Conservation (phyloP, 1,140 invertebrate species). For the Drosophila insularis region DNA sequence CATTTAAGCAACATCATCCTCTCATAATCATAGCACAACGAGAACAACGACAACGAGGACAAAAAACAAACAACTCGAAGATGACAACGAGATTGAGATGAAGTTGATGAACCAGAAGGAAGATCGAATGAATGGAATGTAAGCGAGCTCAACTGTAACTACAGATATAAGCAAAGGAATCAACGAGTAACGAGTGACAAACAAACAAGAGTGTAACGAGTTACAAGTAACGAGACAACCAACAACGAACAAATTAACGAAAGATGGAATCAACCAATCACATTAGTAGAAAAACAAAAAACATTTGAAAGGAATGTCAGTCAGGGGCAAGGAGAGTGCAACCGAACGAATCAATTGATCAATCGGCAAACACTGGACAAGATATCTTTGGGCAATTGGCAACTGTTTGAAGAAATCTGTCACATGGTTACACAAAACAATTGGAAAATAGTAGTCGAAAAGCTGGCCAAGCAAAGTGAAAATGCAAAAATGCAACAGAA, state of each 20-base stretch:
- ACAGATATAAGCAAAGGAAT: constrained; percentile 27
- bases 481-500: not conserved
- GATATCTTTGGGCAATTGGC: constrained; percentile 3
- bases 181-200: constrained; percentile 1
- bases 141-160: constrained; percentile 49
- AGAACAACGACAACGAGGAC: constrained; percentile 1
- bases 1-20: constrained; percentile 2
- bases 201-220: not conserved
- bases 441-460: constrained; percentile 11
- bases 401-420: constrained; percentile 6
- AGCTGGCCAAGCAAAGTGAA: constrained; percentile 9
- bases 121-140: constrained; percentile 22
- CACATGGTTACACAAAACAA: constrained; percentile 14
- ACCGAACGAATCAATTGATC: not conserved
- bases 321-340: constrained; percentile 13
- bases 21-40: constrained; percentile 5
- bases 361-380: not conserved
- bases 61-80: constrained; percentile 21
- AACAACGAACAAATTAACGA: constrained; percentile 30
- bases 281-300: not conserved
- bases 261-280: constrained; percentile 10
- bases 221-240: constrained; percentile 19
- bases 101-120: constrained; percentile 6
- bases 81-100: constrained; percentile 24
- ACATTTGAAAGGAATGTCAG: not conserved